Evolutionary conservation across 2,113 vertebrate species (phyloP).

Genomic region (Sciurus niger): DNA sequence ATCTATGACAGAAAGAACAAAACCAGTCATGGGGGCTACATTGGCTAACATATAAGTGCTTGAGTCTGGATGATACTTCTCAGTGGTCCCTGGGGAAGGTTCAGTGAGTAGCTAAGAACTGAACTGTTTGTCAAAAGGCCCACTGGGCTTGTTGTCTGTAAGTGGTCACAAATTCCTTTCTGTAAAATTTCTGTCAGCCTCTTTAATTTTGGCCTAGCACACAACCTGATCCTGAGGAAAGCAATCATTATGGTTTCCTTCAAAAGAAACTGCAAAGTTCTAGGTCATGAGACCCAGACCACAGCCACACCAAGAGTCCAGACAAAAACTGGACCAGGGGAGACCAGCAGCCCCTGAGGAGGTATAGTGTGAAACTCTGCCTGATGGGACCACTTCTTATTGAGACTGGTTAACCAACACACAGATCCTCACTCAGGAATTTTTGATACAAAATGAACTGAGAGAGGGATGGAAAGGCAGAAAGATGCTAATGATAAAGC

Average conservation of each 20-base stretch:
- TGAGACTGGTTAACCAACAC: not conserved
- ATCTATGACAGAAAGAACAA: not conserved
- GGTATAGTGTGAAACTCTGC: not conserved
- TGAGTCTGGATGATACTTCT: not conserved
- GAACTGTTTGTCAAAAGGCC: not conserved
- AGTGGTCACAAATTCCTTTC: not conserved
- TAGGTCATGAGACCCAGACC: not conserved
- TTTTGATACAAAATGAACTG: not conserved
- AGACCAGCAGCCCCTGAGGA: not conserved
- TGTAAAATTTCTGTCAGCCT: not conserved
- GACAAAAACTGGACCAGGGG: not conserved
- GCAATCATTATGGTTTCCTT: not conserved
- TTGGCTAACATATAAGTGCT: not conserved
- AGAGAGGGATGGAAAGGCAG: not conserved
- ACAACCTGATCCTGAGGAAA: not conserved
- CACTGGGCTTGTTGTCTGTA: not conserved
- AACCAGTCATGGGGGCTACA: not conserved
- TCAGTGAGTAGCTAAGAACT: not conserved
- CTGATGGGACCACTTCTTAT: not conserved
- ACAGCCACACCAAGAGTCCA: not conserved
- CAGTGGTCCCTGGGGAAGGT: not conserved
- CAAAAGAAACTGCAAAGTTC: not conserved
- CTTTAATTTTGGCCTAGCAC: not conserved
- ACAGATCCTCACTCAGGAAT: not conserved
- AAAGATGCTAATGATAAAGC: not conserved